These are phyloP conservation scores for Cottus gobio DNA, from an alignment of 2,113 vertebrate genomes.

Conservation along the genomic window DNA sequence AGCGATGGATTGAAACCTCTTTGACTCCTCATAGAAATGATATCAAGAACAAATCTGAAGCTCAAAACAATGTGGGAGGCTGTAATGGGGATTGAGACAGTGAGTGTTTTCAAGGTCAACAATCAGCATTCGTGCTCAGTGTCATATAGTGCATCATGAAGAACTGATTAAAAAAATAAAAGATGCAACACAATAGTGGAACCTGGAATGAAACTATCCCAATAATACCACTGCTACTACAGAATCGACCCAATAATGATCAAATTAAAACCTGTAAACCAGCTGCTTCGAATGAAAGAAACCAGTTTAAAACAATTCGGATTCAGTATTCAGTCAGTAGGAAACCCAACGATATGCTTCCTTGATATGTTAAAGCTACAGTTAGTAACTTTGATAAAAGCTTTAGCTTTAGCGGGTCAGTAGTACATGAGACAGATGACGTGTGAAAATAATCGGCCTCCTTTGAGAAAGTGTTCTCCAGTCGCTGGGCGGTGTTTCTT, in stretches of 20 bases:
- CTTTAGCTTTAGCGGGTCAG: no score
- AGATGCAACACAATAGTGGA: background rate
- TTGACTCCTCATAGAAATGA: slow-evolving; percentile 1
- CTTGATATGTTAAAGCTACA: background rate
- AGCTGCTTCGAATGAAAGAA: background rate
- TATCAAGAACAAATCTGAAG: background rate
- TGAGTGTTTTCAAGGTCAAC: background rate
- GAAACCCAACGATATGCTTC: background rate
- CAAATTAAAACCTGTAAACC: background rate
- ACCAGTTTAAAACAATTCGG: background rate
- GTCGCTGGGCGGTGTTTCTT: no score
- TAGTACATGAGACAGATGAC: no score
- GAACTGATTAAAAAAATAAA: background rate
- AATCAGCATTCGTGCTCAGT: background rate
- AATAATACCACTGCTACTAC: background rate
- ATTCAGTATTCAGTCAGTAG: background rate
- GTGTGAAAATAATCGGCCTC: no score
- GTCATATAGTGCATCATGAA: background rate
- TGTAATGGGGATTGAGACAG: background rate
- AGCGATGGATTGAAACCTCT: slow-evolving; percentile 55
- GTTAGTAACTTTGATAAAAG: no score
- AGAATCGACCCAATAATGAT: background rate
- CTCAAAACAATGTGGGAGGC: background rate
- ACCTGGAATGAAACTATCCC: background rate
- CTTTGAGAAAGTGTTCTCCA: no score